A percentile compares a stretch with the other conserved stretches of the same genome.
Conservation (phyloP, 2,888 invertebrate genomes). For the Eupithecia subumbrata region DNA sequence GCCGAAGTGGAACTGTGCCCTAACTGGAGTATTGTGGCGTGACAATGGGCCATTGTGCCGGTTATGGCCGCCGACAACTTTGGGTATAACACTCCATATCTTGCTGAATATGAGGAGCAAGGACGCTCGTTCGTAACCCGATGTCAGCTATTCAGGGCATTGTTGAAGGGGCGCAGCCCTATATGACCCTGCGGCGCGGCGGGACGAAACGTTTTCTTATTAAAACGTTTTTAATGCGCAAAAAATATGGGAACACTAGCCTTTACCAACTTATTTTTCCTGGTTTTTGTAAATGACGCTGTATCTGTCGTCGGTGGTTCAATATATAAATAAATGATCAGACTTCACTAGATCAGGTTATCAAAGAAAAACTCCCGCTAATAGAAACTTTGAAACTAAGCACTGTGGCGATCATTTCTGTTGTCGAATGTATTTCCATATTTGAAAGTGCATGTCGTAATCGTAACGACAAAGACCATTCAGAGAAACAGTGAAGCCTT, state of each 20-base stretch:
- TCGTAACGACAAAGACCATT: not conserved
- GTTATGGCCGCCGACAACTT: conserved; percentile 24
- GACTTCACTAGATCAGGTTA: not conserved
- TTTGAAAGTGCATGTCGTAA: not conserved
- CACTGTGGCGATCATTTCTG: not conserved
- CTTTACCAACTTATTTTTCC: too few relatives aligned
- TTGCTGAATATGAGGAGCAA: conserved; percentile 6
- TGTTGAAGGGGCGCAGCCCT: not conserved
- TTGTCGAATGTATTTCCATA: not conserved
- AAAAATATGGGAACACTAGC: not conserved
- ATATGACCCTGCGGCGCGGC: not conserved
- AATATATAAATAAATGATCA: not conserved
- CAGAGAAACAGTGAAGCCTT: not conserved
- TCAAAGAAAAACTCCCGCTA: not conserved
- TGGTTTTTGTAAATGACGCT: too few relatives aligned
- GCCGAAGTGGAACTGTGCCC: conserved; percentile 25
- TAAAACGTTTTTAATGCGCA: not conserved
- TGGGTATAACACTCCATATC: conserved; percentile 31
- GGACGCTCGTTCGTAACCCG: conserved; percentile 12
- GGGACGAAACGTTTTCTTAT: not conserved
- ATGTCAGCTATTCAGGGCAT: conserved; percentile 1
- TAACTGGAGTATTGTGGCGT: conserved; percentile 30
- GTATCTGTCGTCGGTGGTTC: too few relatives aligned
- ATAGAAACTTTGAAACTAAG: not conserved
- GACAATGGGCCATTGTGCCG: conserved; percentile 37